Base-by-base conservation (phyloP, 2,113 vertebrate genomes). In the Poeciliopsis retropinna region DNA sequence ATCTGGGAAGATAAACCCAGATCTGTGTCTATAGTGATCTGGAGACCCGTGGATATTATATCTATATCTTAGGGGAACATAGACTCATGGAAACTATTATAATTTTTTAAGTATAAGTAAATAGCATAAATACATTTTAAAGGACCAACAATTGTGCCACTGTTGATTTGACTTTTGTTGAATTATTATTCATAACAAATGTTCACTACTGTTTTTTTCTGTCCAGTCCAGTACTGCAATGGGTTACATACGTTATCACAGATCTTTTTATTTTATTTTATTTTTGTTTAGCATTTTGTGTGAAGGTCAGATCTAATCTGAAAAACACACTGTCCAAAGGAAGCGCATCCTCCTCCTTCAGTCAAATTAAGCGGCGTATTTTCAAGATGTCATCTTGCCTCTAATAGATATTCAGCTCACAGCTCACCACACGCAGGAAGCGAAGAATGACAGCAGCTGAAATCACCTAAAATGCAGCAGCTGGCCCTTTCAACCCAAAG, bases 371-470 rank as follows among this genome's bases (percentile, higher is more conserved):
- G 68, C 66, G 66, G 37, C 76, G 17, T 72, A 67, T 79, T 79
- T 83, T 82, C 61, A 79, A 77, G 57, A 80, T 82, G 63, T 77
- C 76, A 76, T 78, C 67, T 63, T 78, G 83, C 74, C 14, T 72
- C 27, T 64, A 37, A 82, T 82, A 75, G 14, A 70, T 72, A 83
- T 85, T 87, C 82, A 32, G 27, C 60, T 83, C 82, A 79, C 64
- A 12, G 22, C 41, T 57, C 57, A 41, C 44, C 61, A 47, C 63
- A 74, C 68, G 77, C 75, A 74, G 73, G 63, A 88, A 82, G 60
- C 62, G 32, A 28, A 79, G 74, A 79, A 63, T 78, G 73, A 78
- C 72, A 72, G 80, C 19, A 27, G 71, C 47, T 69, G 63, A 80
- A 80, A 81, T 66, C 1, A 75, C 79, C 63, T 13, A 80, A 86